phyloP scores from a whole-genome alignment of 2,888 invertebrate species.

The Amaurobius ferox region DNA sequence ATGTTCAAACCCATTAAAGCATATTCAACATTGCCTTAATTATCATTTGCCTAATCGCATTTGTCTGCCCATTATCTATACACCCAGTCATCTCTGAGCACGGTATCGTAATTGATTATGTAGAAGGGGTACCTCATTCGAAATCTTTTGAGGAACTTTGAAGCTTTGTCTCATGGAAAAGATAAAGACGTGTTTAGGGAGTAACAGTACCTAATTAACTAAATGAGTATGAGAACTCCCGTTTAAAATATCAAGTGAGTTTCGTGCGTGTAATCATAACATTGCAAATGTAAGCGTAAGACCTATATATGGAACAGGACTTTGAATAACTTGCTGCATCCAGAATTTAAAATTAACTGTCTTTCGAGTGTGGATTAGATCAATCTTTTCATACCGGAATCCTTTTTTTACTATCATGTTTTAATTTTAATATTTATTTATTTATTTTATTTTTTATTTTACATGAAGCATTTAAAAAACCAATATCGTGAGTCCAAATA shows the following conservation, averaged over 20 bases:
- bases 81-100: not conserved
- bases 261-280: no score
- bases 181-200: not conserved
- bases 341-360: no score
- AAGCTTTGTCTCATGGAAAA: not conserved
- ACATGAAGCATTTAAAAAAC: no score
- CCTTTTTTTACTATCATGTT: no score
- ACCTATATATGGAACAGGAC: no score
- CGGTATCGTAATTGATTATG: not conserved
- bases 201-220: not conserved
- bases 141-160: not conserved
- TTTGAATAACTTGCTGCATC: no score
- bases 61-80: not conserved
- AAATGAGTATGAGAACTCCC: not conserved
- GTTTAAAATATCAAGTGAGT: not conserved
- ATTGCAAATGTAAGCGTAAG: no score
- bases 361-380: no score
- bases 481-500: no score
- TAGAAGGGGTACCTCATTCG: not conserved
- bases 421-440: no score
- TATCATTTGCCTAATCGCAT: slow-evolving; percentile 1
- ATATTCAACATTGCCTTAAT: slow-evolving; percentile 1
- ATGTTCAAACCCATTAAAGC: not conserved
- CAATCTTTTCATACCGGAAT: no score
- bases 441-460: no score